Base-by-base conservation (phyloP, 2,797 vertebrate genomes). In the Myotis pilosus region DNA sequence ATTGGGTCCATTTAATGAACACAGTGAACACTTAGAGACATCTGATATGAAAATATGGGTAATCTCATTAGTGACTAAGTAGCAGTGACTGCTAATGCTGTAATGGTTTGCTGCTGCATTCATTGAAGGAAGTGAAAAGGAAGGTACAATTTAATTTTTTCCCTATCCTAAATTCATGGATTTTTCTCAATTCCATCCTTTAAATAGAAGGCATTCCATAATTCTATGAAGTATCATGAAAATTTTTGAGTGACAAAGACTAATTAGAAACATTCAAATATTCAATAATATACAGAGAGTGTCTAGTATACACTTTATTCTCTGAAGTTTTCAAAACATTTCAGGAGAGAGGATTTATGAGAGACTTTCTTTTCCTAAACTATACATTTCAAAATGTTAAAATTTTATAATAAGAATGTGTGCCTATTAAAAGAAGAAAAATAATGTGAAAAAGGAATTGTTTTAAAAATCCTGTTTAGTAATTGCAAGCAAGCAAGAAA, bases 391-490 rank as follows among this genome's bases (percentile, higher is more conserved):
- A 92, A 87, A 91, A 38, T 57, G 60, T 53, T 55, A 74, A 23
- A 75, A 30, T 36, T 90, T 93, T 93, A 55, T 5, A 47, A 22
- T 51, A 44, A 85, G 22, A 16, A 36, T 30, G 7, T 30, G n/a
- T 71, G 78, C 36, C 60, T 84, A 92, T 55, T 85, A 69, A 79
- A 76, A 88, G 22, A 49, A 94, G 49, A 95, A 89, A 88, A 86
- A 82, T n/a, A 47, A 53, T 74, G 20, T 51, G 28, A 81, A 62
- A 33, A 8, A 30, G 33, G 16, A 36, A 78, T 9, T 28, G 55
- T 68, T 36, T 68, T 68, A 20, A 71, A 89, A 91, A 51, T n/a
- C 28, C 0, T 17, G 2, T 72, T 92, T 95, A 79, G 10, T 64
- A 74, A 51, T 51, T 74, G 11, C 5, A 68, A 13, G 49, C 22